A percentile compares a stretch with the other conserved stretches of the same genome.
Evolutionary conservation across 1,140 invertebrate genomes (phyloP).

Genomic region (Probaryconus sp.): DNA sequence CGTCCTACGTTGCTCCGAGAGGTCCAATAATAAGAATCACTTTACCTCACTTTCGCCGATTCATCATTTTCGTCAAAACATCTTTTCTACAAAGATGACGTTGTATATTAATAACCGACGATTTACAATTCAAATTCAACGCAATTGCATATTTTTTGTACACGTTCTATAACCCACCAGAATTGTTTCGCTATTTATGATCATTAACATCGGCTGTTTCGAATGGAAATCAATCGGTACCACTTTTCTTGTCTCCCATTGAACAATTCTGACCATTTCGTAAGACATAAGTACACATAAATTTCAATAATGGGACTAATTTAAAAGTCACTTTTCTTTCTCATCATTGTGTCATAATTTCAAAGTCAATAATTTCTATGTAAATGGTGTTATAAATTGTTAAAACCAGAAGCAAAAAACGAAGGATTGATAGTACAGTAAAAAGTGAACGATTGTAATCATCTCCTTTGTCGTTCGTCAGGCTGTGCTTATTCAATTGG

Average conservation of each 20-base stretch:
- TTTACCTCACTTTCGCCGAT: conserved; percentile 56
- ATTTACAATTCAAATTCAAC: no score
- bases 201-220: no score
- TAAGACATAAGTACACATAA: conserved; percentile 5
- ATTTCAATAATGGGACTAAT: conserved; percentile 14
- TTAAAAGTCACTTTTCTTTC: background rate
- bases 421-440: no score
- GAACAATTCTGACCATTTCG: no score
- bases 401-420: background rate
- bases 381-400: conserved; percentile 9
- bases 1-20: conserved; percentile 46
- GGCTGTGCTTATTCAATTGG: conserved; percentile 13
- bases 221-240: no score
- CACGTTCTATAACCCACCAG: no score
- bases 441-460: no score
- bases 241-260: no score
- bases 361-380: conserved; percentile 6
- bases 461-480: no score
- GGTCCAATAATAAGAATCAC: conserved; percentile 41
- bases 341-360: conserved; percentile 9
- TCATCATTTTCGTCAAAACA: conserved; percentile 54
- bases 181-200: no score
- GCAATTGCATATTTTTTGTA: no score
- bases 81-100: conserved; percentile 31
- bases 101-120: no score